phyloP scores from a whole-genome alignment of 2,797 vertebrate species.

The Sparus aurata region DNA sequence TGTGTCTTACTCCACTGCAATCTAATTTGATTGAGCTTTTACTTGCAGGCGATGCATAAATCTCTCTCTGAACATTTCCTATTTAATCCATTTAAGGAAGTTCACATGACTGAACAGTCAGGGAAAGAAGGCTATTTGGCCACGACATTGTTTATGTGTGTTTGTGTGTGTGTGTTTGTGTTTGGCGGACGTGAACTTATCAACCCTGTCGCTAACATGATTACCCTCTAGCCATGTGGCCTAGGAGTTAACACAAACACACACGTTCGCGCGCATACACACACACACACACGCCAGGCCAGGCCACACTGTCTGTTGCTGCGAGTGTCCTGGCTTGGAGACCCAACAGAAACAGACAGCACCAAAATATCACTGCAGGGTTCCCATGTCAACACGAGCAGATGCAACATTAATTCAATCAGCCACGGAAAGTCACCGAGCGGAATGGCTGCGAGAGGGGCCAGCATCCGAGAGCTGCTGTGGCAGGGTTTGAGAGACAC shows the following conservation, averaged over 20 bases:
- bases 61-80: conserved; percentile 69
- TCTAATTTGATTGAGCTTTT: conserved; percentile 58
- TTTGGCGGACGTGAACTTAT: conserved; percentile 74
- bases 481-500: conserved; percentile 24
- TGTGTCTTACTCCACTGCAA: conserved; percentile 23
- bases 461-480: conserved; percentile 36
- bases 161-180: conserved; percentile 54
- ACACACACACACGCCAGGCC: not conserved
- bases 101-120: conserved; percentile 65
- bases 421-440: conserved; percentile 71
- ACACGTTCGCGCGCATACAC: conserved; percentile 21
- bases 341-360: conserved; percentile 74
- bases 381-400: conserved; percentile 79
- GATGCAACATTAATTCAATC: conserved; percentile 81
- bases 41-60: conserved; percentile 56
- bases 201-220: conserved; percentile 73
- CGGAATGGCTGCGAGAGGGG: conserved; percentile 59
- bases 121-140: conserved; percentile 55
- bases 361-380: conserved; percentile 78
- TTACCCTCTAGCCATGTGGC: conserved; percentile 77
- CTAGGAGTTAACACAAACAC: conserved; percentile 47
- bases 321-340: conserved; percentile 63
- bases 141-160: conserved; percentile 43
- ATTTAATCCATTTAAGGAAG: conserved; percentile 68
- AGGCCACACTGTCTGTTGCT: conserved; percentile 58